Evolutionary conservation across 2,888 invertebrate genomes (phyloP).

Genomic region (Ophraella communa): DNA sequence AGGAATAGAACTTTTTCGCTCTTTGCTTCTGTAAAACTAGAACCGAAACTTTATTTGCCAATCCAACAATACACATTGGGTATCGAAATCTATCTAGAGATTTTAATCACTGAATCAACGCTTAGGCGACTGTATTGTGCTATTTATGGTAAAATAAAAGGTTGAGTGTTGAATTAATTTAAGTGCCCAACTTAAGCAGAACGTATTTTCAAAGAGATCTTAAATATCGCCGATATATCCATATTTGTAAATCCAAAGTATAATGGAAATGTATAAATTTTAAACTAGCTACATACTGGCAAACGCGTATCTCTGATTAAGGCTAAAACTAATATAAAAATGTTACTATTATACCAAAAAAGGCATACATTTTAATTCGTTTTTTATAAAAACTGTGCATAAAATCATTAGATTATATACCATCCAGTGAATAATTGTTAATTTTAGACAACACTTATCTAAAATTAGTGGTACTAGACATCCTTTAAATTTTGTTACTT

Average conservation of each 20-base stretch:
- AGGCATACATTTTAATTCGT: not conserved
- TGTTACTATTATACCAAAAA: not conserved
- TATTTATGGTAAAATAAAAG: slow-evolving; percentile 3
- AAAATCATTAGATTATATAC: no score
- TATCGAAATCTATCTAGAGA: not conserved
- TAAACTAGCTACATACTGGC: not conserved
- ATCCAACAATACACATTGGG: not conserved
- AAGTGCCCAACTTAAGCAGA: not conserved
- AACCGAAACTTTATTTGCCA: no score
- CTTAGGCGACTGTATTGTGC: not conserved
- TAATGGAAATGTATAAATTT: not conserved
- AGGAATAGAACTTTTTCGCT: no score
- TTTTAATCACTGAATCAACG: not conserved
- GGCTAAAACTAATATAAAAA: not conserved
- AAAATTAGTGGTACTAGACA: no score
- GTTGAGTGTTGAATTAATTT: slow-evolving; percentile 4
- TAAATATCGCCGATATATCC: not conserved
- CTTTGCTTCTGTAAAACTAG: no score
- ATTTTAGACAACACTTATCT: no score
- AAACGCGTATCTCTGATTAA: not conserved
- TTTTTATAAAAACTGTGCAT: not conserved
- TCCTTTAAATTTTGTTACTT: no score
- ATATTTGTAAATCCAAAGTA: not conserved
- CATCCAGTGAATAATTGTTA: no score
- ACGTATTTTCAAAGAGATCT: not conserved